Evolutionary conservation across 1,140 invertebrate genomes (phyloP).

Genomic region (Drosophila kanapiae): DNA sequence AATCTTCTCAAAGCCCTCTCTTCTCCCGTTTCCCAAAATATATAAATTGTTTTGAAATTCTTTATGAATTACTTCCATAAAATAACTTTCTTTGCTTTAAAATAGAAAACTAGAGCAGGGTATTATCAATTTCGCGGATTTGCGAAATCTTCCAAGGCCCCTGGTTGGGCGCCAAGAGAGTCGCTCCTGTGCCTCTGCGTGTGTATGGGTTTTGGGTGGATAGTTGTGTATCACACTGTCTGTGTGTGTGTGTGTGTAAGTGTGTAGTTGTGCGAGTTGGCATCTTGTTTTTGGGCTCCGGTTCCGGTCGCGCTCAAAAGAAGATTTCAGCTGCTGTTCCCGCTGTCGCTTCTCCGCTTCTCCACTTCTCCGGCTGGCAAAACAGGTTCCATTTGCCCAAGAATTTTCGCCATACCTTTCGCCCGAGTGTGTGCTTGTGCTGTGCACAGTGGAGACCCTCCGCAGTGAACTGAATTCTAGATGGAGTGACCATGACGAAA

Average conservation of each 20-base stretch:
- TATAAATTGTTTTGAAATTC: not conserved
- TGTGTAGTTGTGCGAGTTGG: constrained; percentile 24
- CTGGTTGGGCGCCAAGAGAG: constrained; percentile 3
- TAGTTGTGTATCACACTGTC: too few relatives aligned
- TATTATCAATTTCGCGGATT: too few relatives aligned
- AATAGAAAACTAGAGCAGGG: too few relatives aligned
- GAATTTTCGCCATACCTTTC: constrained; percentile 69
- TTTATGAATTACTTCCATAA: not conserved
- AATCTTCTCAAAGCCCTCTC: not conserved
- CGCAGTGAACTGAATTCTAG: constrained; percentile 1
- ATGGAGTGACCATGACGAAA: constrained; percentile 7
- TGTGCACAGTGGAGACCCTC: constrained; percentile 30
- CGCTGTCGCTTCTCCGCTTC: not conserved
- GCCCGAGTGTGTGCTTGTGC: constrained; percentile 6
- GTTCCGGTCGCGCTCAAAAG: constrained; percentile 58
- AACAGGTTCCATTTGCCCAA: constrained; percentile 74
- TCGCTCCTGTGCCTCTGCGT: constrained; percentile 10
- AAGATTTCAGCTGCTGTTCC: constrained; percentile 53
- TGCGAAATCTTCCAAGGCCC: not conserved
- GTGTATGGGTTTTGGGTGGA: constrained; percentile 2
- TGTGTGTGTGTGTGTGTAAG: constrained; percentile 2
- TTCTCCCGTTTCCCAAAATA: not conserved
- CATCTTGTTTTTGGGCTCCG: constrained; percentile 59
- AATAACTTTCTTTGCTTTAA: too few relatives aligned
- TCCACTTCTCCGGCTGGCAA: constrained; percentile 26